Evolutionary conservation across 2,797 vertebrate genomes (phyloP).

Genomic region (Phoeniculus purpureus): DNA sequence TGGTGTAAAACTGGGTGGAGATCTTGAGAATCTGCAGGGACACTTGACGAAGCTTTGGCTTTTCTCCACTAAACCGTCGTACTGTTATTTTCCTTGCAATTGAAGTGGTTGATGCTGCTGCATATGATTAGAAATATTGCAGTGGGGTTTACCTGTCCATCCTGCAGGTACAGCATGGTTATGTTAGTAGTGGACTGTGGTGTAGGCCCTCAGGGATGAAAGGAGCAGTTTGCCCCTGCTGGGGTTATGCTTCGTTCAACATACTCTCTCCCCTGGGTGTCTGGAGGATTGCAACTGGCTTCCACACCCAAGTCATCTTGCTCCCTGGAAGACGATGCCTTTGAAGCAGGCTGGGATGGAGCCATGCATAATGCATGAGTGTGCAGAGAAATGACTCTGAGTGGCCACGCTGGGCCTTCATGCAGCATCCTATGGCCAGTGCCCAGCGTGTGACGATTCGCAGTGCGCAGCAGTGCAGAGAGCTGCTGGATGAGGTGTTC

Average conservation of each 20-base stretch:
- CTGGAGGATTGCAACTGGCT: neutral
- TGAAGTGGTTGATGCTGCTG: neutral
- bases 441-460: rapidly evolving
- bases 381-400: rapidly evolving
- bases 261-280: neutral
- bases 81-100: neutral
- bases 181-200: neutral
- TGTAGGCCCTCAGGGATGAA: neutral
- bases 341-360: constrained; percentile 3
- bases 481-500: neutral
- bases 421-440: neutral
- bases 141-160: neutral
- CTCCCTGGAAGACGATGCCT: neutral
- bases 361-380: neutral
- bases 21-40: neutral
- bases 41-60: neutral
- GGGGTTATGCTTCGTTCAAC: neutral
- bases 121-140: neutral
- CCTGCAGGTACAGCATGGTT: neutral
- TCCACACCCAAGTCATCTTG: neutral
- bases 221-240: neutral
- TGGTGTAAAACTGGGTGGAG: neutral
- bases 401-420: neutral
- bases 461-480: neutral
- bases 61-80: neutral